phyloP scores from a whole-genome alignment of 2,797 vertebrate species.

The Loriculus beryllinus region DNA sequence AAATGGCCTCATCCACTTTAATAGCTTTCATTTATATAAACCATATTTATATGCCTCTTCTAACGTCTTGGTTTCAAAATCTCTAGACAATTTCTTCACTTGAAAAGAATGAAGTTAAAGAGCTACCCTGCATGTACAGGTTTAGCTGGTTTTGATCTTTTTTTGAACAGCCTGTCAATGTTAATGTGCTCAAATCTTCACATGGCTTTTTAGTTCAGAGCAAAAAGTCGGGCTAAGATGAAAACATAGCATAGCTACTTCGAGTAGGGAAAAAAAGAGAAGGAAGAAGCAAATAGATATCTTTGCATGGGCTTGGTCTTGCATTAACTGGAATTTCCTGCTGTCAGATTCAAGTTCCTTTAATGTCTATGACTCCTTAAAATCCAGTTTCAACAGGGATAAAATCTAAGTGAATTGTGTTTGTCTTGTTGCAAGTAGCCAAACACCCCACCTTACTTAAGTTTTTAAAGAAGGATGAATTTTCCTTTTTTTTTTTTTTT shows the following conservation, averaged over 20 bases:
- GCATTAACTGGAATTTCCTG: background rate
- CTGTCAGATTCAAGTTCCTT: background rate
- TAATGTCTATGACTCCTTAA: background rate
- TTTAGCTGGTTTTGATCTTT: conserved; percentile 12
- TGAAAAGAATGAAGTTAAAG: conserved; percentile 5
- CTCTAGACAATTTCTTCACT: background rate
- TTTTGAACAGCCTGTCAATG: background rate
- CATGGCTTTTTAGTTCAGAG: conserved; percentile 17
- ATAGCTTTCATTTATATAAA: conserved; percentile 13
- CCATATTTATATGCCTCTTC: background rate
- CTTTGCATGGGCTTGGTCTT: background rate
- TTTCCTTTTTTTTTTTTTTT: background rate
- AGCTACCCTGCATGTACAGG: background rate
- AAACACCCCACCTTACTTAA: background rate
- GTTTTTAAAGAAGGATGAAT: background rate
- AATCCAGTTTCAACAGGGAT: background rate
- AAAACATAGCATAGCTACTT: conserved; percentile 1
- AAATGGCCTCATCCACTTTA: background rate
- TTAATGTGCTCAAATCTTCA: conserved; percentile 10
- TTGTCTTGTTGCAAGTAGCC: background rate
- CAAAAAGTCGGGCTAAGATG: background rate
- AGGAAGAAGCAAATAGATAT: background rate
- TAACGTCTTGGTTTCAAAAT: conserved; percentile 30
- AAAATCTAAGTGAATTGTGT: background rate
- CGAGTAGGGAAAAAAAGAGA: background rate